These are phyloP conservation scores for Gallinago media DNA, from an alignment of 2,113 vertebrate species.

Conservation along the genomic window DNA sequence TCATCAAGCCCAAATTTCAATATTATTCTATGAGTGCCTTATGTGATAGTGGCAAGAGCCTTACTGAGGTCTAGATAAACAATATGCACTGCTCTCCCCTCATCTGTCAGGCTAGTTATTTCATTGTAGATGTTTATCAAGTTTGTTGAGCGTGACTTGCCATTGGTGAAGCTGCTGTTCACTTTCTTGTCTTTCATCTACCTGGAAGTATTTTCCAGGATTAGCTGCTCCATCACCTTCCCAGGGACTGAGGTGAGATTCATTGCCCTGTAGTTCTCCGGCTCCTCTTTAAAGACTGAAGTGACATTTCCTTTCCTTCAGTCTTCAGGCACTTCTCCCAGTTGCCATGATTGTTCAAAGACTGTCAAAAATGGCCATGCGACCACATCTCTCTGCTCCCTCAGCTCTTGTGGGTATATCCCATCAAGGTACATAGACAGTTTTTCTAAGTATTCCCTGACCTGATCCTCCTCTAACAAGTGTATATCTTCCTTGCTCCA, in stretches of 20 bases:
- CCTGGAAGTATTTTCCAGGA: neutral
- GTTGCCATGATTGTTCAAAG: neutral
- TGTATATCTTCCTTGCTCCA: neutral
- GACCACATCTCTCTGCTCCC: neutral
- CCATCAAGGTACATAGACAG: neutral
- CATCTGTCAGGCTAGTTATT: neutral
- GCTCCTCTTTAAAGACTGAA: neutral
- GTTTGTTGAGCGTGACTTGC: neutral
- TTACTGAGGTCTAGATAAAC: neutral
- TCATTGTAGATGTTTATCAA: neutral
- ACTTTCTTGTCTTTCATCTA: neutral
- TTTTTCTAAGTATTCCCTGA: neutral
- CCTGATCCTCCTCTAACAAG: neutral
- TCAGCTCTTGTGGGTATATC: neutral
- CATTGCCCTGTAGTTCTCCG: neutral
- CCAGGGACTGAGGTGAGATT: neutral
- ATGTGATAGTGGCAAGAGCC: neutral
- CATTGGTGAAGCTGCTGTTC: neutral
- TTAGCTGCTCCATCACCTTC: neutral
- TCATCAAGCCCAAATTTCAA: neutral
- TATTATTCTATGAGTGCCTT: neutral
- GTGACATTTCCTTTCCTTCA: neutral
- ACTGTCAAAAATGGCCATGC: accelerated
- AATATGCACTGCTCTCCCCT: neutral
- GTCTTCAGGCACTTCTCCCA: neutral